These are phyloP conservation scores for Dasyurus viverrinus DNA, from an alignment of 2,113 vertebrate genomes.

Conservation along the genomic window DNA sequence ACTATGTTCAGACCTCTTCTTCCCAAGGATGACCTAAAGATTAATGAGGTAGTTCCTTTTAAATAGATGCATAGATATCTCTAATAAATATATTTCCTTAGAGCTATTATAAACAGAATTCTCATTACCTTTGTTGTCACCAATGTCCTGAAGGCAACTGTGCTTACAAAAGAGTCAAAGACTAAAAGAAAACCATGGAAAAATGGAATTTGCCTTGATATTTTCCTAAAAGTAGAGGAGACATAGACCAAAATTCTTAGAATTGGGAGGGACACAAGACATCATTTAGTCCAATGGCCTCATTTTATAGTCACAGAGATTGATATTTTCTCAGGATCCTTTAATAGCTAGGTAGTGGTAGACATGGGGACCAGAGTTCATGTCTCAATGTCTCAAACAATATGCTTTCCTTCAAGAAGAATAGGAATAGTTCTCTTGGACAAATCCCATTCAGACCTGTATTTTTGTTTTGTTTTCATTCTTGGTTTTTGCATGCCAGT, in stretches of 20 bases:
- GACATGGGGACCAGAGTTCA: background rate
- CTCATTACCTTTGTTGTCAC: background rate
- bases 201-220: slow-evolving; percentile 4
- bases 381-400: background rate
- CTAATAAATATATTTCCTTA: background rate
- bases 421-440: background rate
- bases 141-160: background rate
- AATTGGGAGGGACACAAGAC: background rate
- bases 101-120: background rate
- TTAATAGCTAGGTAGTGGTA: background rate
- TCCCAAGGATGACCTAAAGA: background rate
- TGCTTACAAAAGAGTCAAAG: slow-evolving; percentile 28
- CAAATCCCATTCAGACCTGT: background rate
- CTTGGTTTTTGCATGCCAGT: background rate
- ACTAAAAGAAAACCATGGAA: background rate
- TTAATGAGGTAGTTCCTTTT: background rate
- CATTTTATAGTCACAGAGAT: slow-evolving; percentile 18
- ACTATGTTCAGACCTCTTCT: background rate
- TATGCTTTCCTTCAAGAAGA: background rate
- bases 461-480: background rate
- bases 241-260: background rate
- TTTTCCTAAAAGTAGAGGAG: slow-evolving; percentile 22
- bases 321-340: background rate
- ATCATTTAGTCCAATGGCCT: background rate
- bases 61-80: background rate